Evolutionary conservation across 37 sponge, comb jelly and placozoan species (phyloP), one percentile per base, ranked within the genome.

Genomic region (Mnemiopsis leidyi): DNA sequence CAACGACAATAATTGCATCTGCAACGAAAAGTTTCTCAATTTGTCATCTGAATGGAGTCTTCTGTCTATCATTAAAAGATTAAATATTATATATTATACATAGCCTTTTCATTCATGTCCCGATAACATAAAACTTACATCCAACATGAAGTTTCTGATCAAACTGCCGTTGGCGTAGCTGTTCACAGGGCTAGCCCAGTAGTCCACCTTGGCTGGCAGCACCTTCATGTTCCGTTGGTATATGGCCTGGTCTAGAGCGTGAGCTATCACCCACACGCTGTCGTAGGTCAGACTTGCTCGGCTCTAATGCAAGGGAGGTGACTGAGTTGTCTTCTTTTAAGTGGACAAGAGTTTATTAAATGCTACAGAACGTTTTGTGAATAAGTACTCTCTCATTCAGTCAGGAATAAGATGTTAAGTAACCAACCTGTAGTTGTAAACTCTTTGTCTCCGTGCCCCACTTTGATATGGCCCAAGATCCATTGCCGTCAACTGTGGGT

Each of bases 241-340:
- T 3, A 85, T 39, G 13, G 39, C 36, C 39, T 23, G 33, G 26
- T 85, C 16, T 0, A 85, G 35, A 20, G 90, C 90, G 61, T 85
- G 40, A 3, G 61, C 90, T 29, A 85, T 40, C 61, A 85, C 90
- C 36, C 35, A 85, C 90, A 85, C 90, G 25, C 90, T 85, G 90
- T 85, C 90, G 35, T 85, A 85, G n/a, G 61, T 39, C 90, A 85
- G 30, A 85, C 90, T 85, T 13, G 90, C 90, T 38, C 90, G 40
- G n/a, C 90, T 85, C 90, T 79, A 38, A 5, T 36, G 82, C 7
- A 73, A 67, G 68, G 20, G 68, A 67, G 18, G 68, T 67, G 68
- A 21, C 18, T 67, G n/a, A n/a, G n/a, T n/a, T n/a, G n/a, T n/a
- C n/a, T n/a, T n/a, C n/a, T n/a, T n/a, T n/a, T n/a, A n/a, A n/a